Evolutionary conservation across 2,888 invertebrate species (phyloP), one percentile per base, ranked within the genome.

Genomic region (Carpatolechia fugitivella): DNA sequence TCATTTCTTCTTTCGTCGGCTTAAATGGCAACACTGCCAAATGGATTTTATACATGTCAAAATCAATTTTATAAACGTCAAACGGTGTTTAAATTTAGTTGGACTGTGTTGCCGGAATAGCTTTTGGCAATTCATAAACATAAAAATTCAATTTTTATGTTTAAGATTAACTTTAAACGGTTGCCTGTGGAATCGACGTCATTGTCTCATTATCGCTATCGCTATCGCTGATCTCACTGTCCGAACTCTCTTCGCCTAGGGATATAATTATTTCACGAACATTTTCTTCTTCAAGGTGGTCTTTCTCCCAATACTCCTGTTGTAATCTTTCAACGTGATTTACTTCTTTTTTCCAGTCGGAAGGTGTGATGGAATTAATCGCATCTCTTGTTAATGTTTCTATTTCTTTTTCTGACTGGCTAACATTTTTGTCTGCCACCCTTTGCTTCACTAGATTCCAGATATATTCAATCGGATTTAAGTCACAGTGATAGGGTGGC

Each of bases 401-500:
- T 24, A 44, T 24, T 44, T 44, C 20, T 24, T 30, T 47, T 13
- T 69, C 65, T 8, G 60, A 64, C 44, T 70, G 67, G 16, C 31
- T 20, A 8, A 69, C 20, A 40, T 70, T 68, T 66, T 69, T 67
- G 20, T 67, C 68, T 57, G 66, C 65, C 59, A 69, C 65, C 56
- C 64, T 62, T 58, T 64, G 66, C 20, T 68, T 66, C 1, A 66
- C 51, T 29, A 66, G 49, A 56, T 67, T 66, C 64, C 66, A 66
- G 5, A 67, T 60, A 13, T 66, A 66, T 57, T 38, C 38, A 7
- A 38, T 38, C 6, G 38, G 38, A 16, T 38, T 38, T 16, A 38
- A 16, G 38, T 38, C 38, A 38, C 16, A 38, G 38, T 38, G 38
- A 14, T 38, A 38, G 14, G 38, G 38, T 1, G 38, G 38, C 13